Conservation (phyloP, 2,113 vertebrate genomes). For the Vimba vimba region DNA sequence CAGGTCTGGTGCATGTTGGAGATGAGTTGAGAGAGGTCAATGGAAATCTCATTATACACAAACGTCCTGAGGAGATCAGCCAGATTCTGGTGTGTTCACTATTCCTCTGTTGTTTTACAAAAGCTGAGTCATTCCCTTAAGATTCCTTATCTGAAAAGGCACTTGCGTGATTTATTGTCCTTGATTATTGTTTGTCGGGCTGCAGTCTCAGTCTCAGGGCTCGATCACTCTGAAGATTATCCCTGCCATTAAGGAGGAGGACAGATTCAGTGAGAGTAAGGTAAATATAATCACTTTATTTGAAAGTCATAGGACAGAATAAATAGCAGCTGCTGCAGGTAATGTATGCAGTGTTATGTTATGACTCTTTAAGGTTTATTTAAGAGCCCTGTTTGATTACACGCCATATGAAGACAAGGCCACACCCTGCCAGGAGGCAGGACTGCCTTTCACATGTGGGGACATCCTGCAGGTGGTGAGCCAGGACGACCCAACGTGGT, state of each 20-base stretch:
- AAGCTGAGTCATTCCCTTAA: constrained; percentile 1
- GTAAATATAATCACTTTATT: constrained; percentile 67
- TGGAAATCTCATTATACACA: constrained; percentile 87
- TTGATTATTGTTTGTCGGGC: neutral
- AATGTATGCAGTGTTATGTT: neutral
- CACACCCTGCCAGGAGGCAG: constrained; percentile 94
- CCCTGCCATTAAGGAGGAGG: constrained; percentile 89
- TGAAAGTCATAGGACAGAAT: neutral
- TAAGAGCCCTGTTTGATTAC: constrained; percentile 92
- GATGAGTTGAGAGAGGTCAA: constrained; percentile 96
- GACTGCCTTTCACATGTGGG: constrained; percentile 85
- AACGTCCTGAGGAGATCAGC: constrained; percentile 93
- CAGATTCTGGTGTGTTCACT: constrained; percentile 88
- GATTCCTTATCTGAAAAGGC: neutral
- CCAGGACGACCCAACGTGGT: constrained; percentile 92
- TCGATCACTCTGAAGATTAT: constrained; percentile 96
- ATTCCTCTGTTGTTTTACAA: neutral
- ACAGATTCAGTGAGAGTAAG: constrained; percentile 88
- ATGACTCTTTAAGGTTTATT: constrained; percentile 80
- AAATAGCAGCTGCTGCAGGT: neutral
- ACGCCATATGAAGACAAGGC: constrained; percentile 91
- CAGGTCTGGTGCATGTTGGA: constrained; percentile 93
- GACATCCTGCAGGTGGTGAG: constrained; percentile 94
- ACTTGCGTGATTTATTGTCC: constrained; percentile 1
- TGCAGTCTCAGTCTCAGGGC: constrained; percentile 92